Percentiles rank a stretch among this genome's conserved stretches.
These are phyloP conservation scores for Gryllus longicercus DNA, from an alignment of 2,888 invertebrate species.

Conservation along the genomic window DNA sequence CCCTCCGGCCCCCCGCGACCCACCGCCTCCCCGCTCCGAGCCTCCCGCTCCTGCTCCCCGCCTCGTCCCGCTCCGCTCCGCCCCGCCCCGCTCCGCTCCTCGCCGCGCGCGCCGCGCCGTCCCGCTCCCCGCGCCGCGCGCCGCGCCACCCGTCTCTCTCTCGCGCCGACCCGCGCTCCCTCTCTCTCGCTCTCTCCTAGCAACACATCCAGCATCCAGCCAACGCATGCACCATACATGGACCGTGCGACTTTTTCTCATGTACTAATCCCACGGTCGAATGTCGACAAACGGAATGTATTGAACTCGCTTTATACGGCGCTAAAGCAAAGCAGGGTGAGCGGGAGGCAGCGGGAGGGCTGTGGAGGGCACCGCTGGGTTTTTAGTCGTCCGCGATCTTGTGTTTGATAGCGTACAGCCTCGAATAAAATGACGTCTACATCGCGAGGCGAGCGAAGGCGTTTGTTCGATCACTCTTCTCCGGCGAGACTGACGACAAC, in stretches of 20 bases:
- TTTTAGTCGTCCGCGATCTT: background rate
- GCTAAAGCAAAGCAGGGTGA: slow-evolving; percentile 20
- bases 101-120: background rate
- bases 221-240: slow-evolving; percentile 32
- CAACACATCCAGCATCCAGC: slow-evolving; percentile 20
- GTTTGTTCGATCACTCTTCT: no score
- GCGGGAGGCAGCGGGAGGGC: background rate
- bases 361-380: background rate
- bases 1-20: background rate
- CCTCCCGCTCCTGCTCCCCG: background rate
- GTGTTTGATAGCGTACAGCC: slow-evolving; percentile 17
- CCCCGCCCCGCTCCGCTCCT: background rate
- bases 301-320: slow-evolving; percentile 12
- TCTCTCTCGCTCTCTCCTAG: slow-evolving; percentile 11
- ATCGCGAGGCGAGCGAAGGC: background rate
- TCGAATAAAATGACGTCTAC: slow-evolving; percentile 1
- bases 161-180: background rate
- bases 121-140: background rate
- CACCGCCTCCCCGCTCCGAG: background rate
- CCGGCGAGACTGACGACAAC: no score
- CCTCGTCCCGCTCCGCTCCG: background rate
- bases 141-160: background rate
- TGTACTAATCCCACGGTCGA: slow-evolving; percentile 36
- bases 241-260: slow-evolving; percentile 37
- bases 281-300: slow-evolving; percentile 12